Base-by-base conservation (phyloP, 2,888 invertebrate species). In the Oscheius onirici region DNA sequence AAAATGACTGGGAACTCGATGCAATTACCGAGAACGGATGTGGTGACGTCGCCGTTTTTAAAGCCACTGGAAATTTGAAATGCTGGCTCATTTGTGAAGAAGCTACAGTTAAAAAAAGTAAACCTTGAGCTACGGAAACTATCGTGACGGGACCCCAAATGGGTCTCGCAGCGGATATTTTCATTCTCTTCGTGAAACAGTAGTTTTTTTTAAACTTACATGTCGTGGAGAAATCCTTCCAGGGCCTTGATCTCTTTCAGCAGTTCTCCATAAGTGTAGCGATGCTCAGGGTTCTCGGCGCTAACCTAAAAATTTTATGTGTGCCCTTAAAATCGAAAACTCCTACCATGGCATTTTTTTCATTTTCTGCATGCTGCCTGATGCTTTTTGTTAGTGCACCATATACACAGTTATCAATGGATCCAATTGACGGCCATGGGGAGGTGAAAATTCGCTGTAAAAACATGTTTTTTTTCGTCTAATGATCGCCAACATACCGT, bases 1-100 rank as follows among this genome's bases (percentile, higher is more conserved):
- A 79, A 76, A 13, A 80, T 73, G 2, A 79, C 74, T 3, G 76
- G 58, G 55, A 77, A 80, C 49, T 80, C 77, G 13, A 76, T 74
- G 58, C 76, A 76, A 57, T 80, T 80, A 6, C 75, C 74, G 2
- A 80, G 66, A 0, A 76, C 76, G 22, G 76, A 73, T n/a, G 74
- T 57, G 0, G 74, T 78, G 5, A 74, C 66, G 44, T 76, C 76
- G 0, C 76, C 77, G 2, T 73, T 65, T 22, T 73, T 61, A 60
- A 80, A 78, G 13, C 73, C 77, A 6, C 75, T 77, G 69, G 63
- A 76, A 54, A 0, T 24, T 49, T 6, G n/a, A 11, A 6, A 60
- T 11, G 40, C 0, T 6, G 11, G 10, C 6, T n/a, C 6, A 11
- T 11, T 20, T 24, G 22, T 11, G 22, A 44, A 17, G n/a, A n/a